Evolutionary conservation across 2,888 invertebrate species (phyloP), one percentile per base, ranked within the genome.

Genomic region (Drosophila rubida): DNA sequence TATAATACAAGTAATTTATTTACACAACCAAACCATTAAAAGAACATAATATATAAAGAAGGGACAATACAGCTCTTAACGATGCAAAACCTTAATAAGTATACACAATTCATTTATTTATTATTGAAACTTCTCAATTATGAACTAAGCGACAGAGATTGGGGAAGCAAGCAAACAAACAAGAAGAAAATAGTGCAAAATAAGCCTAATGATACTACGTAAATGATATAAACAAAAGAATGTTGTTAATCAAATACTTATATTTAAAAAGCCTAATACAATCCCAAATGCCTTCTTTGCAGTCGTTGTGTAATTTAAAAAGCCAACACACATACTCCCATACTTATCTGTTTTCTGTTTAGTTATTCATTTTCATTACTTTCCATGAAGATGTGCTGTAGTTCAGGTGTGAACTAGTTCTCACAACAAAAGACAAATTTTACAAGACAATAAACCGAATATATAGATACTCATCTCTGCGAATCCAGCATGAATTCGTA

Each of bases 261-360:
- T 69, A 62, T 55, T 37, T 65, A 5, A 66, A 63, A 62, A 50
- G 46, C 55, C 25, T 27, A 32, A 75, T 54, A 75, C 35, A 60
- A 76, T 42, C 72, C 73, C 78, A 72, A 77, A 62, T 74, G 74
- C 78, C 78, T 77, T 74, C 67, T 72, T 74, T 77, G 77, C 78
- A 72, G 73, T 72, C 61, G 61, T 77, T 76, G 77, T 22, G 46
- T 72, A 45, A 39, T 58, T 44, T 4, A 25, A 51, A 54, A 49
- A 65, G 37, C 30, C 42, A 54, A 54, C 54, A 53, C 16, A 37
- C 11, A 32, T 32, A 4, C 32, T 32, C 30, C 4, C 4, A 35
- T 32, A 35, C 35, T 53, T n/a, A n/a, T 45, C 39, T 11, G 42
- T 14, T 14, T 16, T 32, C 9, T 30, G 8, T 58, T 19, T 23